Conservation (phyloP, 1,140 invertebrate species). For the Megathymus violae region DNA sequence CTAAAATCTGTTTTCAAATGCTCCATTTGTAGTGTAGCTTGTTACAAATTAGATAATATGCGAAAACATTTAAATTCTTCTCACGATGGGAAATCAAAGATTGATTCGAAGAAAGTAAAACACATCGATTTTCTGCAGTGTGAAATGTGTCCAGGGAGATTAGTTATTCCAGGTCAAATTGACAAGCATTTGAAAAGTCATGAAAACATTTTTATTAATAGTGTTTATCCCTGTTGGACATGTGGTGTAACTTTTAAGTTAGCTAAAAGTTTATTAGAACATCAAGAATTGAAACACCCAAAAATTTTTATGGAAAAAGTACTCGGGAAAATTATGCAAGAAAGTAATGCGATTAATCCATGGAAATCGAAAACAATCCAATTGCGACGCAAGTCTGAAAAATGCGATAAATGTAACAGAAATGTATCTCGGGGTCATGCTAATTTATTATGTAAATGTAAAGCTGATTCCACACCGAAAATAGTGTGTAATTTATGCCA, state of each 20-base stretch:
- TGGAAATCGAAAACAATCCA: slow-evolving; percentile 38
- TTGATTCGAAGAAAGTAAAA: neutral
- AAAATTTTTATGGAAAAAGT: slow-evolving; percentile 35
- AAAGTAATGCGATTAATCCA: slow-evolving; percentile 19
- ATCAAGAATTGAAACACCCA: slow-evolving; percentile 54
- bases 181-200: slow-evolving; percentile 63
- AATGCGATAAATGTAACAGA: slow-evolving; percentile 59
- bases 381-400: slow-evolving; percentile 56
- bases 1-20: slow-evolving; percentile 76
- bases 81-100: slow-evolving; percentile 12
- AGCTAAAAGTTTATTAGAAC: slow-evolving; percentile 54
- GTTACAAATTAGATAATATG: slow-evolving; percentile 61
- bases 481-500: slow-evolving; percentile 66
- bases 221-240: slow-evolving; percentile 65
- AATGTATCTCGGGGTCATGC: slow-evolving; percentile 58
- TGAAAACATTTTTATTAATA: slow-evolving; percentile 27
- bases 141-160: slow-evolving; percentile 60
- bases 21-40: slow-evolving; percentile 63
- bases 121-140: slow-evolving; percentile 61
- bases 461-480: slow-evolving; percentile 12
- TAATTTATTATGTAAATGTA: slow-evolving; percentile 49
- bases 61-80: slow-evolving; percentile 51
- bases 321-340: slow-evolving; percentile 33
- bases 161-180: slow-evolving; percentile 56
- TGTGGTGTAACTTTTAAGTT: slow-evolving; percentile 55